Percentiles rank a stretch among this genome's conserved stretches.
phyloP scores from a whole-genome alignment of 2,113 vertebrate genomes.

The Halcyon senegalensis region DNA sequence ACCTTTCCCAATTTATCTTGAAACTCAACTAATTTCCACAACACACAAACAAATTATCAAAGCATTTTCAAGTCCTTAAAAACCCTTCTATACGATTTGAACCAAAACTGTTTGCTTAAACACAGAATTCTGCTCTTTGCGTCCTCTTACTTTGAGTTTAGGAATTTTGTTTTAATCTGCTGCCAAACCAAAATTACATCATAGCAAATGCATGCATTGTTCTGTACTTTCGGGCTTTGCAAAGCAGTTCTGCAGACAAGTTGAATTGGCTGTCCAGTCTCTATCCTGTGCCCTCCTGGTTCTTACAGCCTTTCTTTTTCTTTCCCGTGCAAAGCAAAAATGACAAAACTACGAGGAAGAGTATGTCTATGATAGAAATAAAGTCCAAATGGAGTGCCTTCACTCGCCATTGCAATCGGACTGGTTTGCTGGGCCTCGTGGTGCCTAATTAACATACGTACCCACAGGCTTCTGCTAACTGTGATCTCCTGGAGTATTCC shows the following conservation, averaged over 20 bases:
- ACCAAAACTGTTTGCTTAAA: constrained; percentile 30
- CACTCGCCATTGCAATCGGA: fast-evolving
- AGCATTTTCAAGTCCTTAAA: neutral
- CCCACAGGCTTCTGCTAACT: neutral
- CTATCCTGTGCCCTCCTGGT: neutral
- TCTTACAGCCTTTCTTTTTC: neutral
- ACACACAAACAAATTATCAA: neutral
- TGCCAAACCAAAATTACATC: constrained; percentile 67
- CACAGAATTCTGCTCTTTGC: constrained; percentile 17
- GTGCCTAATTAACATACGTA: neutral
- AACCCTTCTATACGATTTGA: neutral
- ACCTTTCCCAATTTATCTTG: neutral
- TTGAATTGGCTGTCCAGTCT: neutral
- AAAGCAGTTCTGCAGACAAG: constrained; percentile 39
- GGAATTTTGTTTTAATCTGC: constrained; percentile 50
- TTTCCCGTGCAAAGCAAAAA: neutral
- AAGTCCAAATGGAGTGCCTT: neutral
- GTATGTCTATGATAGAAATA: neutral
- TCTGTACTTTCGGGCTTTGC: constrained; percentile 6
- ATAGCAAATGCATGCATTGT: constrained; percentile 58
- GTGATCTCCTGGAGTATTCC: neutral
- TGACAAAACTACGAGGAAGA: neutral
- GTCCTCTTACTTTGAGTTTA: neutral
- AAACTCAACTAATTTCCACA: neutral
- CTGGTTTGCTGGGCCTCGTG: neutral